Conservation (phyloP, 2,113 vertebrate genomes). For the Callithrix jacchus region DNA sequence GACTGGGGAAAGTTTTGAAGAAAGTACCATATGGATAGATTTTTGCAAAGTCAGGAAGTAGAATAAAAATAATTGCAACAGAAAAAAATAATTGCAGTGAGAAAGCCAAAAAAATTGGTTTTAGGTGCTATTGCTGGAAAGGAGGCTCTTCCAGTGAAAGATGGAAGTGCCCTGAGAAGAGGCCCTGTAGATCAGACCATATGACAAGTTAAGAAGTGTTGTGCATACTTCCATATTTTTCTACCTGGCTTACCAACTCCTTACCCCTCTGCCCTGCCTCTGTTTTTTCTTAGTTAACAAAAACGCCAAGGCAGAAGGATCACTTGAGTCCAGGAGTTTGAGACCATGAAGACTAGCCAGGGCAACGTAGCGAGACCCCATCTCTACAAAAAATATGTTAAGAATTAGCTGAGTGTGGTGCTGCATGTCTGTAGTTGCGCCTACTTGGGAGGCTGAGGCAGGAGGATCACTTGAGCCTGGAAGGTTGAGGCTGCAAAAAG, state of each 20-base stretch:
- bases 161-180: background rate
- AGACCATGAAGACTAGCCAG: too few species aligned
- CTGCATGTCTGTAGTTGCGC: too few species aligned
- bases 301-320: too few species aligned
- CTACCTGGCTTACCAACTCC: background rate
- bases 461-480: too few species aligned
- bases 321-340: too few species aligned
- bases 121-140: background rate
- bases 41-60: background rate
- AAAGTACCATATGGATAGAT: background rate
- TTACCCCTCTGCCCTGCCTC: background rate
- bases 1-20: background rate
- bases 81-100: constrained; percentile 7
- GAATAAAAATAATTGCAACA: background rate
- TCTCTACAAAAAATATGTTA: too few species aligned
- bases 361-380: too few species aligned
- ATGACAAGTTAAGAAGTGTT: background rate
- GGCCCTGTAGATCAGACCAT: background rate
- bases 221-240: background rate
- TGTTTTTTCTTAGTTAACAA: constrained; percentile 5
- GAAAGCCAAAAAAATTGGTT: constrained; percentile 10
- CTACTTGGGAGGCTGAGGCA: too few species aligned
- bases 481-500: too few species aligned
- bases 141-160: constrained; percentile 20
- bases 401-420: too few species aligned